Conservation (phyloP, 2,888 invertebrate genomes). For the Chrysodeixis includens region DNA sequence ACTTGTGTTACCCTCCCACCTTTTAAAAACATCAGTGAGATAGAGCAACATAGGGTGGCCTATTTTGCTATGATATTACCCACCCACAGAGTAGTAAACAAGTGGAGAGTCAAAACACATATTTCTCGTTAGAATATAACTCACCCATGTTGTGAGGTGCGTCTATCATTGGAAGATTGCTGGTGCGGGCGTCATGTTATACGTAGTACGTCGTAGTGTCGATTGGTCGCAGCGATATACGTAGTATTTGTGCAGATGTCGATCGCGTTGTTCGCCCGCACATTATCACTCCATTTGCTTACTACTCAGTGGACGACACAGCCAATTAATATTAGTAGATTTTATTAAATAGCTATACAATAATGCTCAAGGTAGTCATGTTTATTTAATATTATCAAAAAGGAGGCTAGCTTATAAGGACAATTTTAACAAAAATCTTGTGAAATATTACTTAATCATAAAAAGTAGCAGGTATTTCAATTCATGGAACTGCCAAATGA, state of each 20-base stretch:
- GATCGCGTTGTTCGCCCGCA: constrained; percentile 34
- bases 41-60: background rate
- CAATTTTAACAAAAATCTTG: background rate
- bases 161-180: constrained; percentile 50
- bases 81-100: constrained; percentile 32
- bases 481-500: background rate
- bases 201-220: constrained; percentile 49
- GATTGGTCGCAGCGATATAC: constrained; percentile 47
- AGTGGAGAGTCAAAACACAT: constrained; percentile 64
- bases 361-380: background rate
- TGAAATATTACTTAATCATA: background rate
- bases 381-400: background rate
- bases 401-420: background rate
- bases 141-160: constrained; percentile 54
- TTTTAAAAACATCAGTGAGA: background rate
- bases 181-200: constrained; percentile 46
- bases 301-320: constrained; percentile 10
- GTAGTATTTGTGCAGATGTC: constrained; percentile 54
- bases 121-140: constrained; percentile 47
- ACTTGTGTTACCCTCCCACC: background rate
- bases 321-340: constrained; percentile 10
- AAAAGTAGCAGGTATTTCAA: background rate
- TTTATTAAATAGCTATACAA: constrained; percentile 8
- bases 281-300: constrained; percentile 10
- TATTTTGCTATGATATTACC: background rate